Evolutionary conservation across 1,140 invertebrate species (phyloP), one percentile per base, ranked within the genome.

Genomic region (Limonius californicus): DNA sequence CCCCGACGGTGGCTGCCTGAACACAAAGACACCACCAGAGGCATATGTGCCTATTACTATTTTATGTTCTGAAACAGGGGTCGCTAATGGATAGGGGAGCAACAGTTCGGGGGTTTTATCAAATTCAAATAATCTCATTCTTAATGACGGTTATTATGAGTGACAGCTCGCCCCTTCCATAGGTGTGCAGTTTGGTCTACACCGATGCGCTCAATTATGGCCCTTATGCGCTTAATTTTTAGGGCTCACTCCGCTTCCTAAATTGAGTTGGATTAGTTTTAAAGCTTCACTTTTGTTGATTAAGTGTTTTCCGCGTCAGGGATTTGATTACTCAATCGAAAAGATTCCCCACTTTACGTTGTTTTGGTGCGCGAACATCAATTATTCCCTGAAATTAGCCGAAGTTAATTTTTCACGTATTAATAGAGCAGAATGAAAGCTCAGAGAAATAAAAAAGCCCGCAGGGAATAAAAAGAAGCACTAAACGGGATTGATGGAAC

Each of bases 51-150:
- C 39, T 50, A 62, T 62, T 57, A 62, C 35, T 62, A 57, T 57
- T 62, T 62, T 57, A 62, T 57, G 42, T 42, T 30, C 15, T 20
- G 20, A 45, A n/a, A 23, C 54, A 35, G 54, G 61, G 61, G 61
- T 62, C 23, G 61, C 55, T 62, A 62, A 62, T 62, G 61, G 61
- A 62, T 57, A 53, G 54, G 61, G 54, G 39, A 57, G 47, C 61
- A 57, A 62, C 54, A 39, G 54, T 45, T 23, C 45, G 27, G 39
- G 61, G 43, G 54, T 62, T 62, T 62, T 62, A 62, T 62, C 61
- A 62, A 62, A 62, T 62, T 62, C 61, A 62, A 62, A 62, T 62
- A 62, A 62, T 62, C 61, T 62, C 54, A 30, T 62, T 62, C 61
- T 62, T 62, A 62, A 62, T 62, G 55, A 62, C 54, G 47, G 61